Percentiles rank a stretch among this genome's conserved stretches.
Evolutionary conservation across 2,113 vertebrate genomes (phyloP).

Genomic region (Odocoileus virginianus): DNA sequence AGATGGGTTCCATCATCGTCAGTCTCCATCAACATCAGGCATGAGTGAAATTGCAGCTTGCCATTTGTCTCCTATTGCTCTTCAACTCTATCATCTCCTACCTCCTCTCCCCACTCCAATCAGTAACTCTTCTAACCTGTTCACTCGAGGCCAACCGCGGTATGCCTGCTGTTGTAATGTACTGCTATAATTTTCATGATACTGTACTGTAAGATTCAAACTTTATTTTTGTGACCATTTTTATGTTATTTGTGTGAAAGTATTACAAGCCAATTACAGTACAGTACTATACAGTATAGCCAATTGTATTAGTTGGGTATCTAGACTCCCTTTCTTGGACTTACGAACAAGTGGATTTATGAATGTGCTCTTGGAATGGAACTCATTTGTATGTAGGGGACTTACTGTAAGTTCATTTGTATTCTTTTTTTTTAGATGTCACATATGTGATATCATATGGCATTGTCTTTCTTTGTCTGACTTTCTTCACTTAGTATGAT

Average conservation of each 20-base stretch:
- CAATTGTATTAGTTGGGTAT: background rate
- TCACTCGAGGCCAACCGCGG: background rate
- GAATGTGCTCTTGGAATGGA: background rate
- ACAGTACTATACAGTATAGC: background rate
- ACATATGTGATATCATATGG: background rate
- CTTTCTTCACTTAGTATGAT: background rate
- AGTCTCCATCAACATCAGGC: background rate
- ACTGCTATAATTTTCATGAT: background rate
- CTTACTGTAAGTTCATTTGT: background rate
- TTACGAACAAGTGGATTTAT: background rate
- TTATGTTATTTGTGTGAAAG: background rate
- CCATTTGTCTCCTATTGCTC: background rate
- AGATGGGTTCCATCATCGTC: background rate
- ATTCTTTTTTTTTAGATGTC: background rate
- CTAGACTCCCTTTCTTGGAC: background rate
- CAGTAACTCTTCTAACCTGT: background rate
- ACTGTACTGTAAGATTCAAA: background rate
- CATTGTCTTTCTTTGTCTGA: background rate
- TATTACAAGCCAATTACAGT: background rate
- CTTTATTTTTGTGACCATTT: background rate
- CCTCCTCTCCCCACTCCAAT: background rate
- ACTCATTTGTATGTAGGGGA: background rate
- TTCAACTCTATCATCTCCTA: background rate
- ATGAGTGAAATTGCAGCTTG: background rate
- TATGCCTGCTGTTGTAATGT: background rate